Evolutionary conservation across 1,140 invertebrate species (phyloP).

Genomic region (Sitobion miscanthi): DNA sequence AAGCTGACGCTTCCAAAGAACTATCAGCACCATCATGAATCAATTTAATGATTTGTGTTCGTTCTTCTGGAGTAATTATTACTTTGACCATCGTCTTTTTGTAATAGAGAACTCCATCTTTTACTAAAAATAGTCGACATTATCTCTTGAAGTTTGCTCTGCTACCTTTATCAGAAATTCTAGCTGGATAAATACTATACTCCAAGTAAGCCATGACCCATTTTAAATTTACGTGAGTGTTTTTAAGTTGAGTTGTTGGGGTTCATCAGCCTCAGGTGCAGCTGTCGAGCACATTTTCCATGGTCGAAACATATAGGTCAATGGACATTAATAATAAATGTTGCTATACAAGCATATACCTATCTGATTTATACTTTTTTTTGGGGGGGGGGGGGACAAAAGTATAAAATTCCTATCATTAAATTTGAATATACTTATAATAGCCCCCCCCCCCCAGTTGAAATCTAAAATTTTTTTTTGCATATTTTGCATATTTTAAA

Average conservation of each 20-base stretch:
- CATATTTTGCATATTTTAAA: no score
- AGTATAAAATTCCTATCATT: no score
- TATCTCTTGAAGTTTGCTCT: neutral
- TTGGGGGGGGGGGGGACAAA: no score
- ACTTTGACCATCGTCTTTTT: neutral
- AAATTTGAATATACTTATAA: no score
- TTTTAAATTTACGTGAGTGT: neutral
- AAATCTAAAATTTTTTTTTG: no score
- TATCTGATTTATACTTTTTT: no score
- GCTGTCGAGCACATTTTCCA: no score
- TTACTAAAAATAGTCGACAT: neutral
- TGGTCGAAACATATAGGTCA: no score
- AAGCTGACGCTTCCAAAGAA: neutral
- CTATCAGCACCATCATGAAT: neutral
- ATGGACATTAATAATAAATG: no score
- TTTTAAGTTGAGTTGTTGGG: neutral
- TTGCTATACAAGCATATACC: no score
- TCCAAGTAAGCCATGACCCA: neutral
- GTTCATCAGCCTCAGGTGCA: no score
- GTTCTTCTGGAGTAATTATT: neutral
- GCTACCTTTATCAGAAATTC: neutral
- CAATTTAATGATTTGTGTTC: neutral
- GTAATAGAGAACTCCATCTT: neutral
- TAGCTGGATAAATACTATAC: neutral
- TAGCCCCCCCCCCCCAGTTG: no score